Conservation (phyloP, 2,113 vertebrate species). For the Asarcornis scutulata region DNA sequence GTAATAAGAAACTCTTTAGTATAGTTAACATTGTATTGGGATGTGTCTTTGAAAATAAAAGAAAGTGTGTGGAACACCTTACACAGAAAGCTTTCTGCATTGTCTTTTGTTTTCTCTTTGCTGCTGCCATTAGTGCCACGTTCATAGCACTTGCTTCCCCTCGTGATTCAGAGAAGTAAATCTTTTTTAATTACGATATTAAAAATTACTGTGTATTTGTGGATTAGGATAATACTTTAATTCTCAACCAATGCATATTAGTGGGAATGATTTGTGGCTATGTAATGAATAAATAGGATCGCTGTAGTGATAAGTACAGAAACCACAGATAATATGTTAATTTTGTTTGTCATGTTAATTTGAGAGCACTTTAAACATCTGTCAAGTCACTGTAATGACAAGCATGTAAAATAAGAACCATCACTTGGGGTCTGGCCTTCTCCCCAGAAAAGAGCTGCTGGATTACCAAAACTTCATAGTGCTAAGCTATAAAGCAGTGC, state of each 20-base stretch:
- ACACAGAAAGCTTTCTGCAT: background rate
- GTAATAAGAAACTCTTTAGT: background rate
- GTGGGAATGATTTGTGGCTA: background rate
- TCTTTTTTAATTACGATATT: background rate
- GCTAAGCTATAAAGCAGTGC: background rate
- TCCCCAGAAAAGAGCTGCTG: background rate
- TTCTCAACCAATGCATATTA: background rate
- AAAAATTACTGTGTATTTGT: background rate
- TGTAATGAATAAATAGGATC: background rate
- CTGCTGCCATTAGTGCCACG: background rate
- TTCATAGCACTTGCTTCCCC: background rate
- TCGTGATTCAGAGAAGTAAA: background rate
- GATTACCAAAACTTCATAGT: background rate
- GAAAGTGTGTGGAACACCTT: background rate
- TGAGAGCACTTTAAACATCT: background rate
- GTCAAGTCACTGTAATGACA: background rate
- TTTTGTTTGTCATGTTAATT: background rate
- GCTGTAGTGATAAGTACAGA: accelerated
- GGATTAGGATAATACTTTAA: background rate
- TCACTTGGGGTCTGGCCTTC: background rate
- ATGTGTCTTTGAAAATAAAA: background rate
- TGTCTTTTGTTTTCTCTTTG: background rate
- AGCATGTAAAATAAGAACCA: background rate
- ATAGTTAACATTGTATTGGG: background rate
- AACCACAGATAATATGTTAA: background rate